Evolutionary conservation across 2,113 vertebrate genomes (phyloP).

Genomic region (Gila orcuttii): DNA sequence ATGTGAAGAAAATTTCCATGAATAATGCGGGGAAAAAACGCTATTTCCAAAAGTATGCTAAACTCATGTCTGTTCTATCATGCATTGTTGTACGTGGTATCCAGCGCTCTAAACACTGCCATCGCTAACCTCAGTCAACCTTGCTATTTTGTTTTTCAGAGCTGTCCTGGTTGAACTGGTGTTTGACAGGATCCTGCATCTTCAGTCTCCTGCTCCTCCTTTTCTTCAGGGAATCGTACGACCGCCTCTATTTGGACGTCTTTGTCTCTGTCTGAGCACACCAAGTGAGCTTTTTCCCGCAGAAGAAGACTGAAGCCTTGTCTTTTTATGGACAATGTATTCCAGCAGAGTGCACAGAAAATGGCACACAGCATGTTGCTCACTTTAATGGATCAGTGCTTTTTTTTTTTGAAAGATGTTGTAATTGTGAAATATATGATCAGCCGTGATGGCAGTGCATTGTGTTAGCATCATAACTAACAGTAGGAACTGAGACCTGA

Average conservation of each 20-base stretch:
- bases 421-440: constrained; percentile 47
- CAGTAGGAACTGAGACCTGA: constrained; percentile 11
- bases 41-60: background rate
- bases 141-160: constrained; percentile 75
- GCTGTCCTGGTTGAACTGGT: constrained; percentile 98
- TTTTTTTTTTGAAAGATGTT: constrained; percentile 38
- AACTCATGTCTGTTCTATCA: background rate
- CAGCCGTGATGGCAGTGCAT: constrained; percentile 40
- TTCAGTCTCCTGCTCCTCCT: constrained; percentile 94
- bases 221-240: constrained; percentile 96
- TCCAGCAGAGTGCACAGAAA: constrained; percentile 59
- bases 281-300: background rate
- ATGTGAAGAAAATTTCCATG: too few relatives aligned
- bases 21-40: too few relatives aligned
- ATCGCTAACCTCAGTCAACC: background rate
- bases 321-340: constrained; percentile 17
- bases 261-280: constrained; percentile 87
- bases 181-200: constrained; percentile 91
- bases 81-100: background rate
- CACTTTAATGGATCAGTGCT: constrained; percentile 38
- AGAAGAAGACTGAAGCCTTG: constrained; percentile 5
- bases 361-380: constrained; percentile 37
- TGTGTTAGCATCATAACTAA: constrained; percentile 42
- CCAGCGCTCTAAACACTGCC: background rate
- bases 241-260: constrained; percentile 97